Evolutionary conservation across 92 coral and sea anemone genomes (phyloP), one percentile per base, ranked within the genome.

Genomic region (Zoanthus solanderi): DNA sequence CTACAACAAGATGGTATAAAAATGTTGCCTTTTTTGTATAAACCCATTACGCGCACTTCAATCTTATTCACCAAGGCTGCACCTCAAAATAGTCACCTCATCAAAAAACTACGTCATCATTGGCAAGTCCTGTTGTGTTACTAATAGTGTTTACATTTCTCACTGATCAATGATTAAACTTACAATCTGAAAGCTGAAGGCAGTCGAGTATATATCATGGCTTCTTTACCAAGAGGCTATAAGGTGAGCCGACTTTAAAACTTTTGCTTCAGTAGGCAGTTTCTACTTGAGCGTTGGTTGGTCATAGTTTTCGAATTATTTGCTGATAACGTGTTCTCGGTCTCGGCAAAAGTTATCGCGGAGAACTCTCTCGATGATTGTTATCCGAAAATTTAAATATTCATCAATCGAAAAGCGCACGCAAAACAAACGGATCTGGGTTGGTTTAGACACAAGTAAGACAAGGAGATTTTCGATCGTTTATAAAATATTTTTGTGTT

Each of bases 71-170:
- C 3, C 42, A 30, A 72, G 28, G 11, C 48, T 23, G 37, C 80
- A 0, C 80, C 80, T 53, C 11, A 30, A 46, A 48, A 15, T 28
- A 12, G 18, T 23, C 54, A 69, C 37, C 6, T 67, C 11, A 80
- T 80, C 75, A 65, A 18, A 7, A 23, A 44, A 10, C 54, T 61
- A 79, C 84, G 84, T 79, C 84, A 79, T 37, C 53, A 54, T 17
- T 15, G 63, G 8, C 58, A 1, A 44, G 84, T 18, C 84, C 45
- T 53, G 67, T 69, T 69, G 63, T 77, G 69, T 13, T 53, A 23
- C 14, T 48, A 46, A 18, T 80, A 31, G 10, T 79, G 85, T 81
- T 81, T 81, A 81, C 85, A 28, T 80, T 58, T 81, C 60, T 29
- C 34, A 45, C 50, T 29, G 57, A 37, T 42, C 37, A 46, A 60